Evolutionary conservation across 2,113 vertebrate species (phyloP), one percentile per base, ranked within the genome.

Genomic region (Ondatra zibethicus): DNA sequence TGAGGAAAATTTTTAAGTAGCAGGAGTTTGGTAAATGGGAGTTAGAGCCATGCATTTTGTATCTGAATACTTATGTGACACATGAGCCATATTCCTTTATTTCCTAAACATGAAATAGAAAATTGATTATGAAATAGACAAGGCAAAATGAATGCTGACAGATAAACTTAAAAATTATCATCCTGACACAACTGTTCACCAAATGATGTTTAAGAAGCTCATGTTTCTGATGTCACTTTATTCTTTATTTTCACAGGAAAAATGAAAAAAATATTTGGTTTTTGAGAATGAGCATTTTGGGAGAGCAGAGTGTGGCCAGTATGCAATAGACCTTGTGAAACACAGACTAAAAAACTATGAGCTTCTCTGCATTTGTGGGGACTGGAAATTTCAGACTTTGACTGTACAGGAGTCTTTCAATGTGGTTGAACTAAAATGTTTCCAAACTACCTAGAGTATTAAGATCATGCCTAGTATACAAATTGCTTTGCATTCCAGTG

Each of bases 41-140:
- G 8, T 5, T 3, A 63, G 17, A 27, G 8, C 4, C 31, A 33
- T 5, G 9, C n/a, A 29, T 19, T 6, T 3, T 21, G 21, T 33
- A 39, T 23, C 8, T 47, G 33, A 19, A 91, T n/a, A 25, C 14
- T 36, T 29, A 3, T 29, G 5, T 77, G 10, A 78, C 31, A 16
- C 11, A 3, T 27, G 8, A 33, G 12, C 8, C 68, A 36, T 6
- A 80, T 23, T 16, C n/a, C 75, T 1, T 42, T 0, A 21, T 31
- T 76, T 6, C 27, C 52, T 8, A 19, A 21, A 5, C 5, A 7
- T 55, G 42, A 2, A 4, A 13, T 5, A 65, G 2, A 21, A 63
- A 70, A 36, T 58, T 47, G 42, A 13, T 4, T 6, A 2, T 5
- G 7, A n/a, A 39, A 63, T 14, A 19, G 21, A 61, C 16, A 61